Conservation (phyloP, 2,113 vertebrate species). For the Gallinago undulata region DNA sequence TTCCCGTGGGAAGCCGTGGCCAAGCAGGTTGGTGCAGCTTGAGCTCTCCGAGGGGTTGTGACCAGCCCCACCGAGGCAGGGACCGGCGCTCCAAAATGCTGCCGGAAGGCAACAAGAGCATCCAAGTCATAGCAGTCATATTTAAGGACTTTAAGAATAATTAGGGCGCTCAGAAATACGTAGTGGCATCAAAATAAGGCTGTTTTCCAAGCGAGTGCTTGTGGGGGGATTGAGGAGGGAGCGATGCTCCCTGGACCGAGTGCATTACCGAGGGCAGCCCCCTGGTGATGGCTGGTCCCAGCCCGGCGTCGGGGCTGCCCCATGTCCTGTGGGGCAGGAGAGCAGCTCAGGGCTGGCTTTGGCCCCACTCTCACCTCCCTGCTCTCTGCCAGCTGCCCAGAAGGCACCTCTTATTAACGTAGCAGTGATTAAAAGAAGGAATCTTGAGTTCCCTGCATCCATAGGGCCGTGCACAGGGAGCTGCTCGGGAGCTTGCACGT, state of each 20-base stretch:
- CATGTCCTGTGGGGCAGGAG: fast-evolving
- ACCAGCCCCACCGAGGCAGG: not conserved
- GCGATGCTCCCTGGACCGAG: not conserved
- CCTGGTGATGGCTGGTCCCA: not conserved
- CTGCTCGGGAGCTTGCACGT: not conserved
- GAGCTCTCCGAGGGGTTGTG: not conserved
- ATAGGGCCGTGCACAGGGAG: not conserved
- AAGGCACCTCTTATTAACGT: not conserved
- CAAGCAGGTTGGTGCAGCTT: not conserved
- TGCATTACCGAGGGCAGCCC: fast-evolving
- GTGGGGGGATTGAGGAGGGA: not conserved
- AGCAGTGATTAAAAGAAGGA: not conserved
- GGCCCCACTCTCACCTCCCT: fast-evolving
- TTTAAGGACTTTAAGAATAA: not conserved
- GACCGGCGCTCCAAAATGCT: not conserved
- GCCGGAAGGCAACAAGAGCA: not conserved
- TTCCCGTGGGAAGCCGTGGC: not conserved
- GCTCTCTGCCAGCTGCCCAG: not conserved
- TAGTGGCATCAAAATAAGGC: not conserved
- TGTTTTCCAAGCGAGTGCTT: not conserved
- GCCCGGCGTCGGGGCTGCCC: not conserved
- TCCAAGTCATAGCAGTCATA: not conserved
- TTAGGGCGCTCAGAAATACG: not conserved
- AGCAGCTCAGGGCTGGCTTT: not conserved
- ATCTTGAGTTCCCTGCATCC: not conserved